phyloP scores from a whole-genome alignment of 2,113 vertebrate genomes.

The Cnemophilus loriae region DNA sequence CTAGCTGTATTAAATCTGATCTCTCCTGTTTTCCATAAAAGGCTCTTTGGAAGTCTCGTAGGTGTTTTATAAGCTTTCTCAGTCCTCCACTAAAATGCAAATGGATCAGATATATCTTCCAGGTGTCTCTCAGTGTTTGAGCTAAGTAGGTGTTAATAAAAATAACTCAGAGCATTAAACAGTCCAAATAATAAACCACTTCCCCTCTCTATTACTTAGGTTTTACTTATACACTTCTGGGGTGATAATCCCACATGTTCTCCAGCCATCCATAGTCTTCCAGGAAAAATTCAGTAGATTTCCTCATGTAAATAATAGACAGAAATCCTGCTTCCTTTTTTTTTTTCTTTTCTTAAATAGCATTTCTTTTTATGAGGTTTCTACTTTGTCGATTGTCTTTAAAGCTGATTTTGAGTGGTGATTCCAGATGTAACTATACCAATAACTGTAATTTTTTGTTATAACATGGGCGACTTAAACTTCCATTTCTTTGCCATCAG shows the following conservation, averaged over 20 bases:
- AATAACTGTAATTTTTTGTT: background rate
- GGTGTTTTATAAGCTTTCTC: background rate
- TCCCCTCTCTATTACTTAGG: background rate
- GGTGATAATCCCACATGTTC: background rate
- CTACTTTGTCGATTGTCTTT: background rate
- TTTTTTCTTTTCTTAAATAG: background rate
- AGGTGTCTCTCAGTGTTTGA: background rate
- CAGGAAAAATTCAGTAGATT: background rate
- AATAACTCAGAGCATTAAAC: background rate
- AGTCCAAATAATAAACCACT: background rate
- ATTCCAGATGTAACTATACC: background rate
- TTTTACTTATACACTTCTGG: background rate
- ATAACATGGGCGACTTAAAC: background rate
- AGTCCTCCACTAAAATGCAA: background rate
- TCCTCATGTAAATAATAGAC: background rate
- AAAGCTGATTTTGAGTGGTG: background rate
- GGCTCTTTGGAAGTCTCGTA: background rate
- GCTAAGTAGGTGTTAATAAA: background rate
- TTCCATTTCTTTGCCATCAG: background rate
- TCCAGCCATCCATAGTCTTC: background rate
- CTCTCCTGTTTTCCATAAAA: background rate
- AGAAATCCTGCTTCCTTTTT: background rate
- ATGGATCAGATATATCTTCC: background rate
- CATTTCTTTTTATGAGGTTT: background rate
- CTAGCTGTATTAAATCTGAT: background rate